These are phyloP conservation scores for Sepiola atlantica DNA, from an alignment of 2,888 invertebrate genomes.

Conservation along the genomic window DNA sequence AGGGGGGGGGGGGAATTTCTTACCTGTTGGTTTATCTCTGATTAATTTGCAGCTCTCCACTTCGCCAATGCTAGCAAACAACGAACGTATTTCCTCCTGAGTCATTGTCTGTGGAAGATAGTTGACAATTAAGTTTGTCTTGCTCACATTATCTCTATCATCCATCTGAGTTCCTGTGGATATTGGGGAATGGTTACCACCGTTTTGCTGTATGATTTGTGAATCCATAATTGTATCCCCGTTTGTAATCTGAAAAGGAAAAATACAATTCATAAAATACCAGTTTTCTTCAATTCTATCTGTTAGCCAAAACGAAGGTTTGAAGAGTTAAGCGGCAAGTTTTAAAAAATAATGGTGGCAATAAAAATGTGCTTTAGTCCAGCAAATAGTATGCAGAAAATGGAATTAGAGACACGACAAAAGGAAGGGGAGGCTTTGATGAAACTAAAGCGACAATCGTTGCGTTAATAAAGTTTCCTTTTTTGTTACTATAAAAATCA, in stretches of 20 bases:
- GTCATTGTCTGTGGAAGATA: constrained; percentile 99
- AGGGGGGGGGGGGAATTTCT: constrained; percentile 58
- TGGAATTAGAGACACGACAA: neutral
- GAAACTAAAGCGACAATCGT: neutral
- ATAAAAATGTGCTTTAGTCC: neutral
- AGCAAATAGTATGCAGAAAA: neutral
- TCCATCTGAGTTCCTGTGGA: constrained; percentile 65
- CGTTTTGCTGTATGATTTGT: constrained; percentile 64
- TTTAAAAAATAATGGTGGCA: too few species aligned
- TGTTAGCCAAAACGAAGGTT: neutral
- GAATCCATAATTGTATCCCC: constrained; percentile 67
- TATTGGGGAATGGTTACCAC: constrained; percentile 65
- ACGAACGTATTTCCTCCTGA: constrained; percentile 97
- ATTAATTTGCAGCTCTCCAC: constrained; percentile 99
- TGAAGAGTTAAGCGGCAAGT: too few species aligned
- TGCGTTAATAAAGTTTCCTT: neutral
- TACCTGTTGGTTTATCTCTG: constrained; percentile 96
- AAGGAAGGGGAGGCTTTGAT: neutral
- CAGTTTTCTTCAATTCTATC: neutral
- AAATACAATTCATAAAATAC: neutral
- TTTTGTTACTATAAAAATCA: neutral
- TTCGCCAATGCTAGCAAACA: constrained; percentile 98
- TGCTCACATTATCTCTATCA: constrained; percentile 63
- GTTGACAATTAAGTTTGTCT: constrained; percentile 98
- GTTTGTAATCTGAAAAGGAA: constrained; percentile 65